phyloP scores from a whole-genome alignment of 2,888 invertebrate species.

The Rhodophaea formosa region DNA sequence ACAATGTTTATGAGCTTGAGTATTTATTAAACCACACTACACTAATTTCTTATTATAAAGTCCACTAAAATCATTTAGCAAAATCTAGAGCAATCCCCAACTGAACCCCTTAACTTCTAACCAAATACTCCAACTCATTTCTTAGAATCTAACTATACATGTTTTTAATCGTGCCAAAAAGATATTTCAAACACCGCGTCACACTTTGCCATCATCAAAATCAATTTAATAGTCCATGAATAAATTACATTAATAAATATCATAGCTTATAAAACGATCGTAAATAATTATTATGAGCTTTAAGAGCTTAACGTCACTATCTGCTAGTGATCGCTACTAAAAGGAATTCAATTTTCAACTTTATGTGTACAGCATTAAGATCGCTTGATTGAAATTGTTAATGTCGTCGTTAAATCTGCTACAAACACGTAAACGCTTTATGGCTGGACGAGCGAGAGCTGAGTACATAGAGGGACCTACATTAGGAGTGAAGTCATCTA shows the following conservation, averaged over 20 bases:
- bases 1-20: too few species aligned
- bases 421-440: slow-evolving; percentile 14
- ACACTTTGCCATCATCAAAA: not conserved
- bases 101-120: too few species aligned
- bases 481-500: slow-evolving; percentile 27
- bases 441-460: slow-evolving; percentile 3
- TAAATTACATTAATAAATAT: not conserved
- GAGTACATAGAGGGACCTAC: not conserved
- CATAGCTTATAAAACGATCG: not conserved
- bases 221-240: not conserved
- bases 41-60: too few species aligned
- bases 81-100: too few species aligned
- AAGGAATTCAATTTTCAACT: slow-evolving; percentile 15
- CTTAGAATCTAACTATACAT: too few species aligned
- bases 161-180: too few species aligned
- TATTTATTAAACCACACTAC: too few species aligned
- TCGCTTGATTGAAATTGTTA: slow-evolving; percentile 1
- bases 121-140: too few species aligned
- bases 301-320: not conserved
- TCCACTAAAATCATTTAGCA: too few species aligned
- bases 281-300: not conserved
- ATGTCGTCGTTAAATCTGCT: slow-evolving; percentile 11
- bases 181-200: too few species aligned
- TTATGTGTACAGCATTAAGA: slow-evolving; percentile 4
- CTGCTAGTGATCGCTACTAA: slow-evolving; percentile 1